Evolutionary conservation across 2,113 vertebrate species (phyloP).

Genomic region (Himantopus leucocephalus): DNA sequence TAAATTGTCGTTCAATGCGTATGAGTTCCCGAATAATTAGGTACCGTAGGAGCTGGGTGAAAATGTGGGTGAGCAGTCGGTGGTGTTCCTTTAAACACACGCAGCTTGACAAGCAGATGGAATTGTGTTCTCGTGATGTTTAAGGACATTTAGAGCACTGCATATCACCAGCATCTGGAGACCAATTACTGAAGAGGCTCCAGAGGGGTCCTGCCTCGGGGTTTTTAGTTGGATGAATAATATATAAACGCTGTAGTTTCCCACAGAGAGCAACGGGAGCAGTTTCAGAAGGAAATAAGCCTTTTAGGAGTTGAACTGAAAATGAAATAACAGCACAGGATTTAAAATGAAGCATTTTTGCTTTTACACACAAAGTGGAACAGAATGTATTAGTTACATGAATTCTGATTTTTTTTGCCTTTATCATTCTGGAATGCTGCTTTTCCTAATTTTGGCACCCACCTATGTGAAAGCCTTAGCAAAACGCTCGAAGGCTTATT

Average conservation of each 20-base stretch:
- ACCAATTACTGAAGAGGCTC: constrained; percentile 77
- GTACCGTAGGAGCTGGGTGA: not conserved
- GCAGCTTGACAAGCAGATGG: constrained; percentile 67
- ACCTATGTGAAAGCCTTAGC: not conserved
- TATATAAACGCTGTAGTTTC: constrained; percentile 70
- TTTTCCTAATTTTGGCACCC: not conserved
- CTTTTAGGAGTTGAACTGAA: constrained; percentile 62
- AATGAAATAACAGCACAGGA: constrained; percentile 40
- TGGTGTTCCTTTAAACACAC: constrained; percentile 38
- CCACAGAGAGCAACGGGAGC: constrained; percentile 65
- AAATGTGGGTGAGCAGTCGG: constrained; percentile 24
- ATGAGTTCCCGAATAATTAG: constrained; percentile 36
- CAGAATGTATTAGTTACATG: not conserved
- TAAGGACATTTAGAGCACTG: constrained; percentile 67
- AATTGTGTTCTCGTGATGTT: constrained; percentile 63
- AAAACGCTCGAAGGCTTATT: not conserved
- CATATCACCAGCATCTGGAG: constrained; percentile 71
- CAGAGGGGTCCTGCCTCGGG: constrained; percentile 68
- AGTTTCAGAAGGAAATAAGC: constrained; percentile 62
- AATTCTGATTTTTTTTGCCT: not conserved
- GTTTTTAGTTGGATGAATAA: constrained; percentile 79
- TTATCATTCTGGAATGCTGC: not conserved
- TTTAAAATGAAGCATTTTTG: constrained; percentile 42
- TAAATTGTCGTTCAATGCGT: not conserved
- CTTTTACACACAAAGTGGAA: constrained; percentile 14